Evolutionary conservation across 1,140 invertebrate species (phyloP).

Genomic region (Atta texana): DNA sequence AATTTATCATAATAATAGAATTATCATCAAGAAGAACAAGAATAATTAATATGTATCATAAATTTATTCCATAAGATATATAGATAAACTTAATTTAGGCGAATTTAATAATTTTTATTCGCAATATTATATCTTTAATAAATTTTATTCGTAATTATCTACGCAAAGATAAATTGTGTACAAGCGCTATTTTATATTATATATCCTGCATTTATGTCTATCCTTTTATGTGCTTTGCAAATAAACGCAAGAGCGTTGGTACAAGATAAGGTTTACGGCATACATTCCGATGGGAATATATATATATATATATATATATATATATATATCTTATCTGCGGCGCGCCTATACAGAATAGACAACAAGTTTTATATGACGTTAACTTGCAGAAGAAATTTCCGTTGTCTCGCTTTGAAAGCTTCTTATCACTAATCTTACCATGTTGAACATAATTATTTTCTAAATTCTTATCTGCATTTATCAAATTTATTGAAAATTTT

Average conservation of each 20-base stretch:
- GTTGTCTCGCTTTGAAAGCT: neutral
- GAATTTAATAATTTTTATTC: slow-evolving; percentile 18
- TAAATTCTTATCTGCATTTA: neutral
- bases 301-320: neutral
- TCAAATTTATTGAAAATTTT: neutral
- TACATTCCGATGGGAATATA: slow-evolving; percentile 46
- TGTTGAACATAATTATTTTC: neutral
- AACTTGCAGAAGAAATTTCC: slow-evolving; percentile 41
- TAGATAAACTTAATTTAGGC: neutral
- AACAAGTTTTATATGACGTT: slow-evolving; percentile 37
- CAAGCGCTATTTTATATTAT: slow-evolving; percentile 17
- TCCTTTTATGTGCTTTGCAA: slow-evolving; percentile 30
- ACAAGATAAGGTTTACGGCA: slow-evolving; percentile 72
- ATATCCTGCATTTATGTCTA: slow-evolving; percentile 49
- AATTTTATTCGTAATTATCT: slow-evolving; percentile 1
- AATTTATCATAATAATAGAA: neutral
- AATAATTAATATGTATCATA: neutral
- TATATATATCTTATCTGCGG: slow-evolving; percentile 58
- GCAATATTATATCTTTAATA: slow-evolving; percentile 8
- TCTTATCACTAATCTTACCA: slow-evolving; percentile 4
- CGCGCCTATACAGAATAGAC: slow-evolving; percentile 29
- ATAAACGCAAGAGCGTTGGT: slow-evolving; percentile 60
- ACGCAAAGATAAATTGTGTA: neutral
- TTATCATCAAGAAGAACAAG: neutral
- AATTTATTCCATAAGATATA: neutral